phyloP scores from a whole-genome alignment of 2,797 vertebrate genomes.

The Neoniphon sammara region DNA sequence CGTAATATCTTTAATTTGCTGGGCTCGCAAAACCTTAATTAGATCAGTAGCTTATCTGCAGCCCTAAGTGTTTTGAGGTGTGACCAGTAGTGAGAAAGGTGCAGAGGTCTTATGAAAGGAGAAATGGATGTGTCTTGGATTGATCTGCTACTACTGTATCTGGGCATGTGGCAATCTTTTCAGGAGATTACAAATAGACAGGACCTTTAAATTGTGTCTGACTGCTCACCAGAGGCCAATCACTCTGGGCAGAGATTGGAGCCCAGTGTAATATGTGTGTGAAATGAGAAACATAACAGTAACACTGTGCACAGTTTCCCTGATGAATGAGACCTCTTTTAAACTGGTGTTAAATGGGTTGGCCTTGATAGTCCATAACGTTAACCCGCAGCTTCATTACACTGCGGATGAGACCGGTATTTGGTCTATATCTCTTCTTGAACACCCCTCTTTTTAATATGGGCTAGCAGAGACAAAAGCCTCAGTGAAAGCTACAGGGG shows the following conservation, averaged over 20 bases:
- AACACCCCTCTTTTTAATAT: not conserved
- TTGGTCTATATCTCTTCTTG: not conserved
- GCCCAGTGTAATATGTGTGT: slow-evolving; percentile 64
- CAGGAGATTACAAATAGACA: slow-evolving; percentile 72
- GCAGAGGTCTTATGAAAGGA: slow-evolving; percentile 38
- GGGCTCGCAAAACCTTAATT: slow-evolving; percentile 68
- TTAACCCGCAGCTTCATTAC: slow-evolving; percentile 44
- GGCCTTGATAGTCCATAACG: slow-evolving; percentile 51
- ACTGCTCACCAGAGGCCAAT: slow-evolving; percentile 71
- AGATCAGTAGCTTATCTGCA: slow-evolving; percentile 62
- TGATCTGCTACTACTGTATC: slow-evolving; percentile 67
- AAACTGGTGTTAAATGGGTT: slow-evolving; percentile 57
- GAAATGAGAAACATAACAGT: slow-evolving; percentile 71
- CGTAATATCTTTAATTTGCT: slow-evolving; percentile 70
- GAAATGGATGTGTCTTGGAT: slow-evolving; percentile 54
- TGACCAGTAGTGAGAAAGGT: slow-evolving; percentile 58
- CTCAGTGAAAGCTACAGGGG: not conserved
- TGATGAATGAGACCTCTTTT: slow-evolving; percentile 66
- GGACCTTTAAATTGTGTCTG: slow-evolving; percentile 74
- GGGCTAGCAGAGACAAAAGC: slow-evolving; percentile 1
- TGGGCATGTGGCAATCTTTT: slow-evolving; percentile 68
- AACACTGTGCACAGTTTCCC: slow-evolving; percentile 48
- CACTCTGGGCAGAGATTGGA: slow-evolving; percentile 44
- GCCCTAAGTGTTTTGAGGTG: slow-evolving; percentile 56
- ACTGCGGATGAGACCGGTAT: not conserved